Conservation (phyloP, 2,797 vertebrate genomes). For the Artibeus jamaicensis region DNA sequence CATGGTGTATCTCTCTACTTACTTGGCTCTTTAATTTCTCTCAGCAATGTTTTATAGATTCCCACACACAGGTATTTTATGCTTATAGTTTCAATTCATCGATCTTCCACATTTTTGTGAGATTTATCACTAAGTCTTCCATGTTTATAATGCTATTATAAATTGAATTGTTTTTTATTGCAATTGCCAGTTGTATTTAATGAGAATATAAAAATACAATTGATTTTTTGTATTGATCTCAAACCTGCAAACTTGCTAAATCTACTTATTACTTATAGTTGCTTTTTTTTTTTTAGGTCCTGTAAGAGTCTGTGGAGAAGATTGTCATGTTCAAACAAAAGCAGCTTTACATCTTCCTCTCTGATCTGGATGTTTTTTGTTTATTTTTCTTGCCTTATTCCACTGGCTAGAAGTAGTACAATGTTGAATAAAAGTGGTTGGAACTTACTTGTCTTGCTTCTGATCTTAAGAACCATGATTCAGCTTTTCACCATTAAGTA, state of each 20-base stretch:
- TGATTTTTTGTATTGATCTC: background rate
- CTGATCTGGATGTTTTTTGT: background rate
- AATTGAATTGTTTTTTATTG: background rate
- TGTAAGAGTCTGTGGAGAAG: background rate
- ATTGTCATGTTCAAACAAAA: background rate
- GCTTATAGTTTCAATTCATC: background rate
- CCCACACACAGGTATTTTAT: background rate
- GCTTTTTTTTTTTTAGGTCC: background rate
- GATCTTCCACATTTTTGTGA: background rate
- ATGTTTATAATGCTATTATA: background rate
- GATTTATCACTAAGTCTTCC: background rate
- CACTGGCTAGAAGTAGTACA: background rate
- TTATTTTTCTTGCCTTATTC: background rate
- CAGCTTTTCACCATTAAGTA: background rate
- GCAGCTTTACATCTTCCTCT: background rate
- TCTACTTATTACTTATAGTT: background rate
- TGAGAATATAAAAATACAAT: background rate
- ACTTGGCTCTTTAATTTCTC: background rate
- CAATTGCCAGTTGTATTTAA: background rate
- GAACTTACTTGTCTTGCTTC: background rate
- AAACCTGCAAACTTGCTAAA: background rate
- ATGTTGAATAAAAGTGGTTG: background rate
- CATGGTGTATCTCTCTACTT: background rate
- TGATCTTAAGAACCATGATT: background rate
- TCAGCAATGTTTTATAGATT: background rate